Base-by-base conservation (phyloP, 2,113 vertebrate genomes). In the Gasterosteus nipponicus region DNA sequence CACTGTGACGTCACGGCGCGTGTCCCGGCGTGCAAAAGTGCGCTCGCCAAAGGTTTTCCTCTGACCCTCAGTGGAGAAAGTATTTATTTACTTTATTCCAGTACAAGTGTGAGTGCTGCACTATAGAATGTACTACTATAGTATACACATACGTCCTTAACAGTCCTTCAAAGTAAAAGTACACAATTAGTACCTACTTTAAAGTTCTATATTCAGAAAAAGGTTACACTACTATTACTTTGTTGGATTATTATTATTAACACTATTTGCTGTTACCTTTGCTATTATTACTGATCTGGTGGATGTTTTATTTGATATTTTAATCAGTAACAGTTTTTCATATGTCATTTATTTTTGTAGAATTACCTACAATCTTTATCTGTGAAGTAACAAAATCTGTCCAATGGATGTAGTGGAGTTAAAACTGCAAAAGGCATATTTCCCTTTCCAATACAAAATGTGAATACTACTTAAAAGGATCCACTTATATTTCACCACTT, bases 1-100 rank as follows among this genome's bases (percentile, higher is more conserved):
- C 82, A 61, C 53, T 39, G 26, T 69, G 77, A 86, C 81, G 57
- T 53, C 69, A 39, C 16, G n/a, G 47, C 26, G 61, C 61, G 12
- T 56, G 19, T 56, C 33, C 68, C 31, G 41, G 66, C 74, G 14
- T 18, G 51, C 16, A 65, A 10, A 76, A 64, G 0, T 60, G 41
- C 82, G 18, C 56, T 38, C 38, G 22, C 7, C 41, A 44, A 11
- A 35, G 51, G 22, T 15, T 44, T 38, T 42, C 18, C 1, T 10
- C 2, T 33, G 0, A 35, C 4, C 35, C 39, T 5, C 15, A 33
- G 22, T 2, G 5, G 44, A 65, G 14, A 11, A 63, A 71, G 16
- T 29, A 8, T 42, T 56, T 1, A 4, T 38, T 35, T 15, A 14
- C 4, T 44, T 2, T 19, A 12, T 5, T n/a, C 0, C 7, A 10